Conservation (phyloP, 2,888 invertebrate species). For the Serripes groenlandicus region DNA sequence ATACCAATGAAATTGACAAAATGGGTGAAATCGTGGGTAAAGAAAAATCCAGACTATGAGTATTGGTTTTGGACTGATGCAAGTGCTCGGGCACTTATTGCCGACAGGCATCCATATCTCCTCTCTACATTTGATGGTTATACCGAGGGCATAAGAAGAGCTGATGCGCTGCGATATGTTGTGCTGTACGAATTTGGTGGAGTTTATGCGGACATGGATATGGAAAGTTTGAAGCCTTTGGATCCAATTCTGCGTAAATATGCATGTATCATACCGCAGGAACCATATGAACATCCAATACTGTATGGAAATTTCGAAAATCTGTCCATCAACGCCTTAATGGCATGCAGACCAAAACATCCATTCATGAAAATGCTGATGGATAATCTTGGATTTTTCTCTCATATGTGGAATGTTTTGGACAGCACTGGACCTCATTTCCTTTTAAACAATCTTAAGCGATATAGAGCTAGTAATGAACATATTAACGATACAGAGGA, state of each 20-base stretch:
- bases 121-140: slow-evolving; percentile 79
- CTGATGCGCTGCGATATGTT: slow-evolving; percentile 84
- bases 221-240: slow-evolving; percentile 81
- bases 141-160: slow-evolving; percentile 79
- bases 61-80: slow-evolving; percentile 85
- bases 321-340: slow-evolving; percentile 81
- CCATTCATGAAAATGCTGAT: slow-evolving; percentile 81
- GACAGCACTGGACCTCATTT: slow-evolving; percentile 84
- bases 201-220: slow-evolving; percentile 84
- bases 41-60: slow-evolving; percentile 83
- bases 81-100: slow-evolving; percentile 80
- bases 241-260: slow-evolving; percentile 77
- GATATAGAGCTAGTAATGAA: slow-evolving; percentile 63
- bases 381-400: slow-evolving; percentile 74
- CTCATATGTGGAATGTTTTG: slow-evolving; percentile 80
- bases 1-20: slow-evolving; percentile 76
- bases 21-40: slow-evolving; percentile 82
- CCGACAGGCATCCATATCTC: slow-evolving; percentile 77
- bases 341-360: slow-evolving; percentile 79
- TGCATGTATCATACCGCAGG: slow-evolving; percentile 80
- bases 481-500: slow-evolving; percentile 45
- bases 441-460: slow-evolving; percentile 72
- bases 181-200: slow-evolving; percentile 84
- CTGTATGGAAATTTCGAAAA: slow-evolving; percentile 80
- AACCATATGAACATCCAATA: slow-evolving; percentile 81